Evolutionary conservation across 2,113 vertebrate species (phyloP), one percentile per base, ranked within the genome.

Genomic region (Heterochromis multidens): DNA sequence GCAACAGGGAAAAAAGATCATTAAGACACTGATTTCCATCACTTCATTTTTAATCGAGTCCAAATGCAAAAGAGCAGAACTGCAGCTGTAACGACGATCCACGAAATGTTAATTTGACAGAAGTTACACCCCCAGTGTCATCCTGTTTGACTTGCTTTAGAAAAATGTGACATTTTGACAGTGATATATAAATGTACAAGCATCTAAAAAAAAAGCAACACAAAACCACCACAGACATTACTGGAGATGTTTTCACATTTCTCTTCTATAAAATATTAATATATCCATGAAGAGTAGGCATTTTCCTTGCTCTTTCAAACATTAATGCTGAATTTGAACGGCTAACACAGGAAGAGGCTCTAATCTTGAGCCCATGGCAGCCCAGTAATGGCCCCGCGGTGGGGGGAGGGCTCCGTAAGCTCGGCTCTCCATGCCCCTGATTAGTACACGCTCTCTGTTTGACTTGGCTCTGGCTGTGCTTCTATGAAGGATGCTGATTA

Each of bases 271-370:
- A 93, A 94, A 93, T 93, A 94, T 94, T 87, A 77, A 94, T 92
- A 77, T 81, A 84, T 81, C 88, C 80, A 84, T 16, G 79, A 91
- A 87, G 82, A 91, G 87, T 79, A 83, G 81, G 85, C 79, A 57
- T 92, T 89, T 93, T 88, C 79, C 62, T 65, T 35, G 19, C 87
- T 88, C 83, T 91, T 93, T 94, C 91, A 95, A 94, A 95, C 92
- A 94, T 94, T 93, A 92, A 95, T 95, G 92, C 85, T 86, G 83
- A 93, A 92, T 93, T 91, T 93, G 88, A 91, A 93, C 76, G 86
- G 87, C 83, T 87, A 89, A 91, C 88, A 80, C 83, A 89, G 79
- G 89, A 93, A 85, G 87, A 93, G 81, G 80, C 85, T 93, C 88
- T 92, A 94, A 93, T 90, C 90, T 93, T 82, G 90, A 90, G 91